Conservation (phyloP, 2,113 vertebrate genomes). For the Corvus hawaiiensis region DNA sequence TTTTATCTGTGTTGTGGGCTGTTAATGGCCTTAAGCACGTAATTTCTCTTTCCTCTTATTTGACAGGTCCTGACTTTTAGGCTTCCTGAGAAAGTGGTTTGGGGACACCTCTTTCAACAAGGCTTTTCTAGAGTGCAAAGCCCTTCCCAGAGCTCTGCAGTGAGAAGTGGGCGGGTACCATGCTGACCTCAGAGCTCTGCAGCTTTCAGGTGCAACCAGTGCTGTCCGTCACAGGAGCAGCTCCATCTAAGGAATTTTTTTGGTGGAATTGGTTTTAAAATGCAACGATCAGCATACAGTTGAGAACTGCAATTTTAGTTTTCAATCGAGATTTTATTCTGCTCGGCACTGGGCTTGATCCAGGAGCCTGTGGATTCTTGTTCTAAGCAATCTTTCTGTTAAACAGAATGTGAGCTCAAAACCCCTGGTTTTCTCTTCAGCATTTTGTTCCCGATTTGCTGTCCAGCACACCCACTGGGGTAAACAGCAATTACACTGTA, state of each 20-base stretch:
- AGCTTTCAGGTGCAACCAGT: not conserved
- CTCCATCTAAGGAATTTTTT: not conserved
- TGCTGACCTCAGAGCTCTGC: not conserved
- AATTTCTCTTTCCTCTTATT: not conserved
- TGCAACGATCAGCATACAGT: rapidly evolving
- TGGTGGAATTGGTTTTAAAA: not conserved
- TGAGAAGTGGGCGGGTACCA: not conserved
- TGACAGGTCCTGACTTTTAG: not conserved
- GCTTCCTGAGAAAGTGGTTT: not conserved
- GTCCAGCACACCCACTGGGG: not conserved
- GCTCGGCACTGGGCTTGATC: not conserved
- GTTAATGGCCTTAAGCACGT: not conserved
- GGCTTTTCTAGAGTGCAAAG: not conserved
- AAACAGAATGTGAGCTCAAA: not conserved
- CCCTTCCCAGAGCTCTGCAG: not conserved
- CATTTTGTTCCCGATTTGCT: not conserved
- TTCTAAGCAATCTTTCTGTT: not conserved
- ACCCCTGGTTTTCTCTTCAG: not conserved
- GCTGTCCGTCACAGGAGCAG: rapidly evolving
- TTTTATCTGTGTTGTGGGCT: not conserved
- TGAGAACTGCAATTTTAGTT: not conserved
- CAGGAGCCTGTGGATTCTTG: not conserved
- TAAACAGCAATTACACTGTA: not conserved
- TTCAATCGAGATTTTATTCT: not conserved
- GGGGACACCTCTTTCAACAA: not conserved